Conservation (phyloP, 1,140 invertebrate species). For the Cheumatopsyche charites region DNA sequence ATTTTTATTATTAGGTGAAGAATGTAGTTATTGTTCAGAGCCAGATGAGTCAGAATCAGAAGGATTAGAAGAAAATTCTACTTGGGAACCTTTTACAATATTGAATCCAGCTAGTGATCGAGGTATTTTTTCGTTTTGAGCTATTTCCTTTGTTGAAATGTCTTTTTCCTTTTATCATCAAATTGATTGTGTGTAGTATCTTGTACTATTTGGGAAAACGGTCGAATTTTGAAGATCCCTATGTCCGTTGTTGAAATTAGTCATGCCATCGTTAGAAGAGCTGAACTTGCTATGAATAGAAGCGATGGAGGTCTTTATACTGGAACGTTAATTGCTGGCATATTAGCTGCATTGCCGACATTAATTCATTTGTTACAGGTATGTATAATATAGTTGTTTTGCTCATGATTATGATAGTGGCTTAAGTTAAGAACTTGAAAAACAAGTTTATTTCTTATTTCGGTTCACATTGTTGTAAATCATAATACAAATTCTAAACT, state of each 20-base stretch:
- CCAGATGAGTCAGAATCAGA: conserved; percentile 64
- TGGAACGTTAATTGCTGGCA: conserved; percentile 51
- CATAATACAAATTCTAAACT: too few relatives aligned
- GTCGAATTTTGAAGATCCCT: conserved; percentile 89
- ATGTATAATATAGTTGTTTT: conserved; percentile 13
- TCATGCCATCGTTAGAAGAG: conserved; percentile 87
- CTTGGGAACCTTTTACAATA: conserved; percentile 74
- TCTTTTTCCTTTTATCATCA: conserved; percentile 7
- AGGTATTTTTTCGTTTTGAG: conserved; percentile 59
- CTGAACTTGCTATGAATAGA: conserved; percentile 67
- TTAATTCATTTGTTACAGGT: conserved; percentile 54
- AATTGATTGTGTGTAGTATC: conserved; percentile 69
- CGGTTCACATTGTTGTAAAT: too few relatives aligned
- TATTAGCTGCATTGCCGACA: conserved; percentile 52
- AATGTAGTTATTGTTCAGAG: conserved; percentile 82
- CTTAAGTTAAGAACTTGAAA: not conserved
- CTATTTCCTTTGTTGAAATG: not conserved
- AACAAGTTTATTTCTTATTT: not conserved
- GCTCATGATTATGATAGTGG: not conserved
- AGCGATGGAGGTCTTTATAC: conserved; percentile 53
- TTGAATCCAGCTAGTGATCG: conserved; percentile 77
- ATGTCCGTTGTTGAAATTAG: conserved; percentile 93
- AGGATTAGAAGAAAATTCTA: conserved; percentile 71
- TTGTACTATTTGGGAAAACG: conserved; percentile 91
- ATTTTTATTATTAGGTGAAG: conserved; percentile 60